Conservation (phyloP, 2,888 invertebrate species). For the Autographa pulchrina region DNA sequence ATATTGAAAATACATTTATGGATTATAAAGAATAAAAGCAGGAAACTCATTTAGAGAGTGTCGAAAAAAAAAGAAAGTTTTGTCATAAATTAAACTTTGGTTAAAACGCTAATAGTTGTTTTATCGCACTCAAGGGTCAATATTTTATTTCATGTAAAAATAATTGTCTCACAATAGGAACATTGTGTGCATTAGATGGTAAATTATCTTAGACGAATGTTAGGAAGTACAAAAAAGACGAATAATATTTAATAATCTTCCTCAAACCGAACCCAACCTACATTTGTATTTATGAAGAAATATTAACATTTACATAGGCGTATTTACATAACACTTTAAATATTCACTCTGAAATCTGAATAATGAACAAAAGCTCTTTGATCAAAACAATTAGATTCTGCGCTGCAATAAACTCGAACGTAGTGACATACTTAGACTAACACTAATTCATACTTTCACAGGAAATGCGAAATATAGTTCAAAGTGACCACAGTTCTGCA, state of each 20-base stretch:
- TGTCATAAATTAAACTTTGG: too few species aligned
- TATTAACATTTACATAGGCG: constrained; percentile 7
- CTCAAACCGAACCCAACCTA: neutral
- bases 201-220: too few species aligned
- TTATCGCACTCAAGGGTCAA: too few species aligned
- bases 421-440: neutral
- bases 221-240: too few species aligned
- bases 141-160: too few species aligned
- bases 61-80: too few species aligned
- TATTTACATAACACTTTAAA: constrained; percentile 13
- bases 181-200: too few species aligned
- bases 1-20: too few species aligned
- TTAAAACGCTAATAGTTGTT: too few species aligned
- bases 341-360: constrained; percentile 7
- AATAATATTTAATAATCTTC: neutral
- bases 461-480: neutral
- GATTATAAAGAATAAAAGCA: too few species aligned
- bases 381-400: neutral
- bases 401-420: neutral
- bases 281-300: neutral
- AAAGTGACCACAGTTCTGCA: neutral
- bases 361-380: constrained; percentile 1
- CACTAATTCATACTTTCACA: neutral
- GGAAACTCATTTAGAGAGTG: too few species aligned
- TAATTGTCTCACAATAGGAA: too few species aligned